Evolutionary conservation across 2,113 vertebrate species (phyloP).

Genomic region (Polypterus senegalus): DNA sequence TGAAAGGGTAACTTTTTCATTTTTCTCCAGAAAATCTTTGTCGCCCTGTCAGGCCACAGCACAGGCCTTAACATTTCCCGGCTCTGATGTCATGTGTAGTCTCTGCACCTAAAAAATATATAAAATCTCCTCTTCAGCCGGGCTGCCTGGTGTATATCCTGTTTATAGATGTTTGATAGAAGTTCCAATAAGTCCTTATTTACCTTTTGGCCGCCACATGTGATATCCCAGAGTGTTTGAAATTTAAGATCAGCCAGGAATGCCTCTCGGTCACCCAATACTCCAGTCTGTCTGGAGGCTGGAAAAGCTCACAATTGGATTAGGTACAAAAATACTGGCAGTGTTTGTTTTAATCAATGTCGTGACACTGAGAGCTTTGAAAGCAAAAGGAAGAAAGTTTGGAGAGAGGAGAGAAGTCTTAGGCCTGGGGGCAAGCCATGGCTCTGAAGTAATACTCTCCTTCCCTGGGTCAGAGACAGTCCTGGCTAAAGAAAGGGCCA

Average conservation of each 20-base stretch:
- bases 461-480: constrained; percentile 22
- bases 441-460: constrained; percentile 18
- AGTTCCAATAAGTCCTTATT: constrained; percentile 38
- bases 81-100: constrained; percentile 11
- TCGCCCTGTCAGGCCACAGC: constrained; percentile 8
- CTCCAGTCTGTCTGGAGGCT: constrained; percentile 47
- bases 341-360: constrained; percentile 86
- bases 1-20: no score
- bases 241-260: constrained; percentile 41
- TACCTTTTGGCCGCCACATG: constrained; percentile 41
- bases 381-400: constrained; percentile 40
- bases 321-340: constrained; percentile 76
- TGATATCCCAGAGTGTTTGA: constrained; percentile 47
- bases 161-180: not conserved
- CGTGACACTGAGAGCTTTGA: constrained; percentile 68
- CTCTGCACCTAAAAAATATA: constrained; percentile 18
- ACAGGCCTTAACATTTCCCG: constrained; percentile 13
- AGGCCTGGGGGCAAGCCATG: constrained; percentile 25
- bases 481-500: constrained; percentile 8
- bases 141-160: not conserved
- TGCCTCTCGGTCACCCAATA: constrained; percentile 56
- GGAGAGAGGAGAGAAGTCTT: constrained; percentile 33
- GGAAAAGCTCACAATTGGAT: constrained; percentile 65
- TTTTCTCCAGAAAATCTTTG: no score
- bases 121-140: not conserved